Conservation (phyloP, 1,140 invertebrate species). For the Brachionus sp. region DNA sequence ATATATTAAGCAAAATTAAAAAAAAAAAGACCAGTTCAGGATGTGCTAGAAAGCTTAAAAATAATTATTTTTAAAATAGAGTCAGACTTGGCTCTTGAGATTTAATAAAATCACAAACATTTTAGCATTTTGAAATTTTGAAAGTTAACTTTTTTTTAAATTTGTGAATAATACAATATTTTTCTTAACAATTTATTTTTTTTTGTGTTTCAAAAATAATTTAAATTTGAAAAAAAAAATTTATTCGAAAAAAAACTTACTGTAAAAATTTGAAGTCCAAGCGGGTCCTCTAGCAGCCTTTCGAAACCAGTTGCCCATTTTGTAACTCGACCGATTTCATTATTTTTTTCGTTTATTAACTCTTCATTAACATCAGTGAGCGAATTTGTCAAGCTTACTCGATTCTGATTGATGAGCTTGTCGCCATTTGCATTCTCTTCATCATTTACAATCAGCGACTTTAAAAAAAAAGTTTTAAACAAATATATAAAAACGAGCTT, state of each 20-base stretch:
- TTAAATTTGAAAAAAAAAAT: too few relatives aligned
- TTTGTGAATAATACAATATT: too few relatives aligned
- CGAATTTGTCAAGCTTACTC: conserved; percentile 40
- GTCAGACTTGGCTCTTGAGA: too few relatives aligned
- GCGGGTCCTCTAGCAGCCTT: conserved; percentile 77
- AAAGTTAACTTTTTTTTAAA: too few relatives aligned
- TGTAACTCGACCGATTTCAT: conserved; percentile 49
- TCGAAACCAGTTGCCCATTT: conserved; percentile 82
- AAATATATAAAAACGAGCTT: not conserved
- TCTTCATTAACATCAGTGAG: conserved; percentile 43
- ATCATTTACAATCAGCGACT: conserved; percentile 37
- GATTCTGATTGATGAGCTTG: conserved; percentile 11
- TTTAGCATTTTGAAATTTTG: too few relatives aligned
- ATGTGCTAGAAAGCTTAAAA: too few relatives aligned
- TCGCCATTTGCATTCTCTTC: conserved; percentile 7
- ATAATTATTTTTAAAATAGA: too few relatives aligned
- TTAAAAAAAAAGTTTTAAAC: not conserved
- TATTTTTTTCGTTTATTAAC: conserved; percentile 36
- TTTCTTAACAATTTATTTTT: not conserved
- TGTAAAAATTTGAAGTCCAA: conserved; percentile 82
- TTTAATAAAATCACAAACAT: too few relatives aligned
- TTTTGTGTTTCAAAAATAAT: too few relatives aligned
- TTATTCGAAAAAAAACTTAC: conserved; percentile 63
- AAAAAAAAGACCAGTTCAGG: too few relatives aligned
- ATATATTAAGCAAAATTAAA: too few relatives aligned